phyloP scores from a whole-genome alignment of 2,888 invertebrate genomes.

The Strigamia transsilvanica region DNA sequence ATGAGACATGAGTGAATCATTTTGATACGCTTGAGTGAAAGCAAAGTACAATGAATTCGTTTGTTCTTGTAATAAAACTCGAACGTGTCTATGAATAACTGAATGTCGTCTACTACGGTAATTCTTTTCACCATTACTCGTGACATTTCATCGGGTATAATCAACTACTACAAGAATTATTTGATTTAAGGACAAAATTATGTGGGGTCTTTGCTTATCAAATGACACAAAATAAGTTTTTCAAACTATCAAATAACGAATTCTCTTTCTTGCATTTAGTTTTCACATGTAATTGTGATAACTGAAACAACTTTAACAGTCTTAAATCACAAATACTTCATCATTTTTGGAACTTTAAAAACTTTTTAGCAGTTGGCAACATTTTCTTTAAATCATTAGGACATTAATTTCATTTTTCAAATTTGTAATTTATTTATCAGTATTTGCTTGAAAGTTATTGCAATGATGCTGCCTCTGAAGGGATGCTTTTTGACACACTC shows the following conservation, averaged over 20 bases:
- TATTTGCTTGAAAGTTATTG: slow-evolving; percentile 21
- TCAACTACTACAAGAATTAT: too few species aligned
- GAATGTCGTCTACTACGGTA: neutral
- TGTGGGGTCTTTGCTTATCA: too few species aligned
- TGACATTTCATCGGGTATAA: too few species aligned
- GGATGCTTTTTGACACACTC: slow-evolving; percentile 36
- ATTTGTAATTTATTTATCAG: slow-evolving; percentile 30
- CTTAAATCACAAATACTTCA: too few species aligned
- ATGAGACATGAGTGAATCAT: neutral
- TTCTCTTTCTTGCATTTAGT: too few species aligned
- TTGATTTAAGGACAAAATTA: too few species aligned
- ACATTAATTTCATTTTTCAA: slow-evolving; percentile 30
- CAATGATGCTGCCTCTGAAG: slow-evolving; percentile 33
- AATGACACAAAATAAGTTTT: too few species aligned
- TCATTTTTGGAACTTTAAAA: neutral
- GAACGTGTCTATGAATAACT: slow-evolving; percentile 20
- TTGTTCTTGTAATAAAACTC: slow-evolving; percentile 15
- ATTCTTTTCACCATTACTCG: neutral
- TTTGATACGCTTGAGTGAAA: slow-evolving; percentile 15
- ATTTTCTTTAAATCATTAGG: neutral
- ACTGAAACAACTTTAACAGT: too few species aligned
- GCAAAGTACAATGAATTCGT: slow-evolving; percentile 21
- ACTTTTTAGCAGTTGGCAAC: neutral
- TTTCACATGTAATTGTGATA: too few species aligned
- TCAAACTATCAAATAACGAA: too few species aligned